Percentiles rank a stretch among this genome's conserved stretches.
phyloP scores from a whole-genome alignment of 2,888 invertebrate genomes.

The Drepanosiphum platanoidis region DNA sequence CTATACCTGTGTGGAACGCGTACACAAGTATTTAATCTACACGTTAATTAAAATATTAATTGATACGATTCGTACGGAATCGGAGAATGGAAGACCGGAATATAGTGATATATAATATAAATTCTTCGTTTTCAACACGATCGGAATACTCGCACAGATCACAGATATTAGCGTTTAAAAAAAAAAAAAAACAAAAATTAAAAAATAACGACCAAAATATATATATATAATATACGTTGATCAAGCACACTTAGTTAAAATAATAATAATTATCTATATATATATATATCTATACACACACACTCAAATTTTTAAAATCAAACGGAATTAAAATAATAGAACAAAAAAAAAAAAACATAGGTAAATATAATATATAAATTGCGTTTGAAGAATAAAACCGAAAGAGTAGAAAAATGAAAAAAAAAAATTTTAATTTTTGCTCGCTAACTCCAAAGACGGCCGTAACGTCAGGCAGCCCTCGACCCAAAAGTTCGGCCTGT shows the following conservation, averaged over 20 bases:
- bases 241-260: background rate
- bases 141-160: constrained; percentile 48
- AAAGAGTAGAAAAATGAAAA: constrained; percentile 7
- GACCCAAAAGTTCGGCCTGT: constrained; percentile 96
- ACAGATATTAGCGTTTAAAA: constrained; percentile 44
- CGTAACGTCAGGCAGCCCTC: constrained; percentile 89
- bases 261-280: constrained; percentile 15
- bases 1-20: background rate
- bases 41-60: constrained; percentile 18
- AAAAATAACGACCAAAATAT: constrained; percentile 9
- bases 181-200: constrained; percentile 27
- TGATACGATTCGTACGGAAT: constrained; percentile 6
- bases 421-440: constrained; percentile 61
- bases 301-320: too few species aligned
- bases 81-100: constrained; percentile 31
- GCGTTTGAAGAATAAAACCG: constrained; percentile 34
- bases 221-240: too few species aligned
- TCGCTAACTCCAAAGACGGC: constrained; percentile 74
- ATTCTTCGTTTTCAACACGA: constrained; percentile 11
- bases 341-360: constrained; percentile 11
- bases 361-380: constrained; percentile 13
- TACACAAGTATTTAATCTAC: constrained; percentile 23
- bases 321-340: too few species aligned
- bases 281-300: too few species aligned
- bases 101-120: background rate